phyloP scores from a whole-genome alignment of 2,888 invertebrate species.

The Euphydryas editha region DNA sequence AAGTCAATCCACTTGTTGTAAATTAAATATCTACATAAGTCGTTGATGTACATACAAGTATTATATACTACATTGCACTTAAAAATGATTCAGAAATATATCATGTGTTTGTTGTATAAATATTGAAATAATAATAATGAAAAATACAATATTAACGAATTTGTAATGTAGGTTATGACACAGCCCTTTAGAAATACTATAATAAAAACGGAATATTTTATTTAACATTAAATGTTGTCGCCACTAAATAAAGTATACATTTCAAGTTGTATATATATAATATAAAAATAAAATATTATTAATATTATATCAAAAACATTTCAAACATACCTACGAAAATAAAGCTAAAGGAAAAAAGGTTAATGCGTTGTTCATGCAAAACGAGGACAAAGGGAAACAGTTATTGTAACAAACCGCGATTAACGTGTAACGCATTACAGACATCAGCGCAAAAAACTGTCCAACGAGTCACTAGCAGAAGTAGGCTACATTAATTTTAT shows the following conservation, averaged over 20 bases:
- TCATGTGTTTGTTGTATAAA: no score
- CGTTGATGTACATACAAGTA: no score
- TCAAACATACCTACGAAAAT: slow-evolving; percentile 10
- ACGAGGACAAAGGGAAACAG: slow-evolving; percentile 46
- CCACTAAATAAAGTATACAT: neutral
- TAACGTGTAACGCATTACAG: slow-evolving; percentile 53
- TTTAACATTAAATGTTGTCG: neutral
- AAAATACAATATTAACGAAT: neutral
- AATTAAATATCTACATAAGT: no score
- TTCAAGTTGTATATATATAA: no score
- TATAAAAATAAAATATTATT: neutral
- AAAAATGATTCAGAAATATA: no score
- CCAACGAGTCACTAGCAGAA: slow-evolving; percentile 78
- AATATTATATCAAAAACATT: neutral
- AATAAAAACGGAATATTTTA: neutral
- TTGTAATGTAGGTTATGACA: neutral
- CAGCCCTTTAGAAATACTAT: neutral
- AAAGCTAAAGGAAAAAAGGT: slow-evolving; percentile 25
- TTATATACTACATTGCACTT: no score
- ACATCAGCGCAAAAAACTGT: slow-evolving; percentile 71
- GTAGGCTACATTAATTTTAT: slow-evolving; percentile 74
- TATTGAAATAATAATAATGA: neutral
- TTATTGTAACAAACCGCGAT: slow-evolving; percentile 55
- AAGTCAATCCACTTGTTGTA: neutral
- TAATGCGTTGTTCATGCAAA: slow-evolving; percentile 35